phyloP scores from a whole-genome alignment of 2,797 vertebrate species.

The Pelochelys cantorii region DNA sequence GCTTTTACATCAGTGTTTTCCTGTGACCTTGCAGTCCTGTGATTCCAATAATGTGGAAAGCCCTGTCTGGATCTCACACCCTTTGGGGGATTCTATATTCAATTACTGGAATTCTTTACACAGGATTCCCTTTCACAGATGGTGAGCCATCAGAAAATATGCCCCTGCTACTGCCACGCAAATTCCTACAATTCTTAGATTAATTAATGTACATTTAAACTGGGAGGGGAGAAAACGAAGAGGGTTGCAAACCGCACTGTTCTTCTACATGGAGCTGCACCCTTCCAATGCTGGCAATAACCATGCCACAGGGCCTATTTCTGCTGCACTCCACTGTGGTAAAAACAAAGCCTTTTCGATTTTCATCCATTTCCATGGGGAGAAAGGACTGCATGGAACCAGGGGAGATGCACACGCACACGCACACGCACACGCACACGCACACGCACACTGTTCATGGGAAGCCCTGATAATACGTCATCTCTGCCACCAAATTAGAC shows the following conservation, averaged over 20 bases:
- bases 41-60: background rate
- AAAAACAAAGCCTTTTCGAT: background rate
- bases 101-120: slow-evolving; percentile 7
- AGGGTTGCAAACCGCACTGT: background rate
- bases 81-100: slow-evolving; percentile 22
- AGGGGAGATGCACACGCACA: background rate
- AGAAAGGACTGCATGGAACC: slow-evolving; percentile 21
- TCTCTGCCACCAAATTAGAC: background rate
- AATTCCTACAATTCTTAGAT: slow-evolving; percentile 29
- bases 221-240: background rate
- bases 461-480: background rate
- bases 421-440: background rate
- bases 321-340: background rate
- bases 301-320: background rate
- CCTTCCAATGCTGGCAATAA: background rate
- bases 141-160: background rate
- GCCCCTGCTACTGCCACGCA: background rate
- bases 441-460: background rate
- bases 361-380: background rate
- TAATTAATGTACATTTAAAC: background rate
- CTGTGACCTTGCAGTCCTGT: fast-evolving
- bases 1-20: background rate
- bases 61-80: background rate
- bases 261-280: slow-evolving; percentile 7
- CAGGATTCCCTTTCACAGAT: slow-evolving; percentile 22